Evolutionary conservation across 2,113 vertebrate genomes (phyloP), one percentile per base, ranked within the genome.

Genomic region (Gallinago jamesoni): DNA sequence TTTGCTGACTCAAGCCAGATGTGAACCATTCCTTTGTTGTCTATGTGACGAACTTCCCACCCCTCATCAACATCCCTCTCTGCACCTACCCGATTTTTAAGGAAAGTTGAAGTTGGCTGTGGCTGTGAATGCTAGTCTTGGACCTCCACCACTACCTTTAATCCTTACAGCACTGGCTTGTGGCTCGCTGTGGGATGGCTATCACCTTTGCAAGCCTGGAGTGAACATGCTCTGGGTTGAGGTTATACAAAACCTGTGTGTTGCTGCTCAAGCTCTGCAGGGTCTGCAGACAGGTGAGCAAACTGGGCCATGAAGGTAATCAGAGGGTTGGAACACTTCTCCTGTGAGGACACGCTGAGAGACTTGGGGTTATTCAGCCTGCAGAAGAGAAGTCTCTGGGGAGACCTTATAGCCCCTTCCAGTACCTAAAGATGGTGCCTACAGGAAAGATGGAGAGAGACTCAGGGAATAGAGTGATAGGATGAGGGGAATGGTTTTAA

Each of bases 181-280:
- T 55, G 66, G 24, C 28, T n/a, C n/a, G 2, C 48, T 35, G 35
- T 0, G 1, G 43, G 35, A 27, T 3, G 35, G 35, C 43, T 45
- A 9, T 25, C 67, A 28, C 28, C 24, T 69, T 24, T 68, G 19
- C 10, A 15, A 68, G 9, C 45, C n/a, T 47, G 53, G 16, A 33
- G 14, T n/a, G 50, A 31, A 23, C 6, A 14, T 8, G 30, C 19
- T 72, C 43, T n/a, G 64, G 25, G 37, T 23, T 72, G 31, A 91
- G 31, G 31, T 55, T 28, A 2, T 37, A 9, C 10, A 23, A 70
- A 89, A 20, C 25, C 33, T n/a, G 7, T 0, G 0, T 53, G 45
- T 45, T 85, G 52, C 9, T 30, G 19, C 69, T 67, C 33, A 18
- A 6, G 12, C 81, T 87, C 30, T 53, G 55, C 53, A 62, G 28